Base-by-base conservation (phyloP, 2,888 invertebrate genomes). In the Orthosia cruda region DNA sequence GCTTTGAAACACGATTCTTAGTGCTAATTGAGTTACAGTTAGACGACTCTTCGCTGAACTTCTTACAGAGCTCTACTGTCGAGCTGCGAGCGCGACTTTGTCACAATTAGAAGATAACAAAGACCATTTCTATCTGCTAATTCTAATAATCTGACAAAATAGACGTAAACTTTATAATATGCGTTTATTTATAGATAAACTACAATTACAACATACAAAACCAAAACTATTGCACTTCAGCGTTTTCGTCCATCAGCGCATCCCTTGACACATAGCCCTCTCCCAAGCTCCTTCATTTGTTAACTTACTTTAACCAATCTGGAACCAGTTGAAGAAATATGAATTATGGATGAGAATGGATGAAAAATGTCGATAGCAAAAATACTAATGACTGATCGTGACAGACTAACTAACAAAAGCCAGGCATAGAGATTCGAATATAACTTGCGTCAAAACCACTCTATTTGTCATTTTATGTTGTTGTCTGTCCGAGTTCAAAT, bases 11-110 rank as follows among this genome's bases (percentile, higher is more conserved):
- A 58, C 65, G 80, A 81, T 77, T 82, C 72, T 77, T 69, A 65
- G 80, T 49, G 20, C 64, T 81, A 81, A 81, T 83, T 77, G 78
- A 82, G 80, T 82, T 82, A 72, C 80, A 82, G 82, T 82, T 62
- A 55, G 70, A 58, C 23, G 66, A 82, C 45, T 71, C 58, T 71
- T 58, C 54, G n/a, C 23, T n/a, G 20, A 71, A 77, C 58, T 82
- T 77, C 54, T 70, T 65, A 20, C 64, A n/a, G 32, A 61, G 32
- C 57, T 77, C 45, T 49, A 63, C 45, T 57, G 45, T 57, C 18
- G 54, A 13, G 11, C 9, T 40, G 73, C 40, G 49, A 63, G 15
- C 80, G 62, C 13, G 59, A 18, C 12, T 13, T 52, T n/a, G 55
- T 12, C 49, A 62, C 61, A 55, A 3, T 45, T 15, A 50, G 11